These are phyloP conservation scores for Pseudomyrmex cubaensis DNA, from an alignment of 1,140 invertebrate species.

Conservation along the genomic window DNA sequence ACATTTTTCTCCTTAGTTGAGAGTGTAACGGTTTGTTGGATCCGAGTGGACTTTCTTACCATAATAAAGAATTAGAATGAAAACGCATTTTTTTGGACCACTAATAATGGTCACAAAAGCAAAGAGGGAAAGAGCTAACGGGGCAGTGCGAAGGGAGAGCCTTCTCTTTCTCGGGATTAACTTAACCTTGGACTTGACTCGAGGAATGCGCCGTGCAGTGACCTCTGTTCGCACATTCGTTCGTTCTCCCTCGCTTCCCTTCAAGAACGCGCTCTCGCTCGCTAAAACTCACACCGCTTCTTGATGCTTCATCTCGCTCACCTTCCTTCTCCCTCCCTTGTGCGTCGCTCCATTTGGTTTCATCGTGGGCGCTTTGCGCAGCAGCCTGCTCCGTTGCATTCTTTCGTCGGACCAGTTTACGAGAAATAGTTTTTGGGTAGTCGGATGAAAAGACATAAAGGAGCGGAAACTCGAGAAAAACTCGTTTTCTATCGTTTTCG, in stretches of 20 bases:
- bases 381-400: constrained; percentile 38
- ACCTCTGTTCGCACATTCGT: constrained; percentile 52
- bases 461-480: too few relatives aligned
- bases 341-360: constrained; percentile 29
- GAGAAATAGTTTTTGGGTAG: background rate
- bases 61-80: background rate
- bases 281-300: constrained; percentile 23
- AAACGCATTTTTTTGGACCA: background rate
- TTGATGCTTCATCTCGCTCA: constrained; percentile 16
- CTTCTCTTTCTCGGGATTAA: constrained; percentile 73
- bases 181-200: constrained; percentile 84
- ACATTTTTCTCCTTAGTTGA: too few relatives aligned
- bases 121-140: constrained; percentile 25
- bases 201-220: constrained; percentile 82
- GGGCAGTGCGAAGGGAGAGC: constrained; percentile 33
- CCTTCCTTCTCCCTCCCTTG: constrained; percentile 20
- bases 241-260: constrained; percentile 10
- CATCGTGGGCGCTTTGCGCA: constrained; percentile 31
- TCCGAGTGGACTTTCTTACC: too few relatives aligned
- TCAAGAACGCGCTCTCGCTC: constrained; percentile 22
- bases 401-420: constrained; percentile 2
- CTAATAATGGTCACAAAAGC: constrained; percentile 4
- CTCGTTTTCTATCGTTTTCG: too few relatives aligned
- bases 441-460: too few relatives aligned
- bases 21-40: too few relatives aligned